Percentiles rank a stretch among this genome's conserved stretches.
Evolutionary conservation across 1,140 invertebrate genomes (phyloP).

Genomic region (Drosophila biarmipes): DNA sequence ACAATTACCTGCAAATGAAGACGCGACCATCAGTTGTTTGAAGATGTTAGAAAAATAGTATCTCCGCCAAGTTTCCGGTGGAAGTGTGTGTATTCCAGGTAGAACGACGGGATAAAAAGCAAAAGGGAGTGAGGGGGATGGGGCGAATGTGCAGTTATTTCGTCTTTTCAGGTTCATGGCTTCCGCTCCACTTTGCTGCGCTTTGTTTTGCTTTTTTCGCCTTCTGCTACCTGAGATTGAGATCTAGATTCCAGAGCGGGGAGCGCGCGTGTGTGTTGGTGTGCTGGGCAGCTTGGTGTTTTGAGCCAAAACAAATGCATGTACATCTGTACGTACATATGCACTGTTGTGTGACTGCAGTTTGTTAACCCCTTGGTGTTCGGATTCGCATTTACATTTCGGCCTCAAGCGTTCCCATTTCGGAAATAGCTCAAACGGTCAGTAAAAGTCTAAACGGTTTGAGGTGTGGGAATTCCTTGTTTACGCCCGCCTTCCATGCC

Average conservation of each 20-base stretch:
- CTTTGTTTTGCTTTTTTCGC: slow-evolving; percentile 63
- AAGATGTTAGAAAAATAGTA: background rate
- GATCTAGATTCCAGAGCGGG: slow-evolving; percentile 38
- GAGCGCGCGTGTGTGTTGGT: slow-evolving; percentile 11
- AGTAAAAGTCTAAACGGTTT: slow-evolving; percentile 7
- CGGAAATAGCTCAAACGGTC: slow-evolving; percentile 34
- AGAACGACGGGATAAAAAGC: background rate
- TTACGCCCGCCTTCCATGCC: slow-evolving; percentile 56
- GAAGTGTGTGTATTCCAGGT: slow-evolving; percentile 5
- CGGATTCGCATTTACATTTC: slow-evolving; percentile 37
- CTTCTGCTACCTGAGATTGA: slow-evolving; percentile 24
- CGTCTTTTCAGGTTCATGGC: slow-evolving; percentile 70
- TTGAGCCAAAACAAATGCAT: background rate
- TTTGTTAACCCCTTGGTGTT: slow-evolving; percentile 61
- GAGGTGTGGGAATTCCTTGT: slow-evolving; percentile 33
- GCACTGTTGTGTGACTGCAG: slow-evolving; percentile 33
- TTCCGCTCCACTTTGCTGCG: slow-evolving; percentile 71
- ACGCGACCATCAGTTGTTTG: background rate
- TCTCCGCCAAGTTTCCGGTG: no score
- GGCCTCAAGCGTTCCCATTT: slow-evolving; percentile 50
- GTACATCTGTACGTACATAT: no score
- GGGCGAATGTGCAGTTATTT: slow-evolving; percentile 61
- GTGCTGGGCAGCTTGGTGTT: slow-evolving; percentile 26
- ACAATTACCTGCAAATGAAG: background rate
- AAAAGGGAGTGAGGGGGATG: background rate